A percentile compares a stretch with the other conserved stretches of the same genome.
Evolutionary conservation across 2,113 vertebrate genomes (phyloP).

Genomic region (Aphyosemion australe): DNA sequence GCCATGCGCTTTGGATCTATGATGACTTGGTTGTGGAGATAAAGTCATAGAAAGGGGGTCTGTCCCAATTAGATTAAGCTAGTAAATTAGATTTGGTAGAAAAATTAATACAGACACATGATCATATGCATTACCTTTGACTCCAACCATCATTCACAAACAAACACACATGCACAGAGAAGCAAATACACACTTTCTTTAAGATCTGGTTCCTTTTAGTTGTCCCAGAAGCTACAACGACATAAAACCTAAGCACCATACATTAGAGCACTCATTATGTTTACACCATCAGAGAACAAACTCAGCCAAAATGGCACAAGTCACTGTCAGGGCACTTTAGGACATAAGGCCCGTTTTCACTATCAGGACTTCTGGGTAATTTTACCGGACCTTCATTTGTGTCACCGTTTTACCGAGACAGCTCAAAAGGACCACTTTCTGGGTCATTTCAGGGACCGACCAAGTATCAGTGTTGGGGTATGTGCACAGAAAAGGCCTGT

Average conservation of each 20-base stretch:
- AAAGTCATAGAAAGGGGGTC: background rate
- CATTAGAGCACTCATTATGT: constrained; percentile 20
- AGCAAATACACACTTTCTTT: no score
- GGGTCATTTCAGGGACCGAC: no score
- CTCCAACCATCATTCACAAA: background rate
- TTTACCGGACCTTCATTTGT: no score
- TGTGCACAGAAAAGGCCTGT: no score
- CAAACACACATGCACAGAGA: background rate
- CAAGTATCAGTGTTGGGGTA: no score
- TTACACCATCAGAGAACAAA: constrained; percentile 21
- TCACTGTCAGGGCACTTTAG: background rate
- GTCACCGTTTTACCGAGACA: no score
- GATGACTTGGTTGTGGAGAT: constrained; percentile 25
- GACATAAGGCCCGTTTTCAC: no score
- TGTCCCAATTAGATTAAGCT: constrained; percentile 30
- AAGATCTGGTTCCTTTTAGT: constrained; percentile 27
- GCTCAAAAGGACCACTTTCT: no score
- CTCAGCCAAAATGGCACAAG: background rate
- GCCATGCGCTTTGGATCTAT: background rate
- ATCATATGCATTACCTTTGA: constrained; percentile 31
- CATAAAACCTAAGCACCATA: constrained; percentile 27
- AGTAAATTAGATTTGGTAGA: constrained; percentile 34
- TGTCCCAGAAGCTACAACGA: constrained; percentile 12
- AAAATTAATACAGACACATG: constrained; percentile 7
- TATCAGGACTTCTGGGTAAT: no score